Base-by-base conservation (phyloP, 92 coral and sea anemone genomes). In the Porites divaricata region DNA sequence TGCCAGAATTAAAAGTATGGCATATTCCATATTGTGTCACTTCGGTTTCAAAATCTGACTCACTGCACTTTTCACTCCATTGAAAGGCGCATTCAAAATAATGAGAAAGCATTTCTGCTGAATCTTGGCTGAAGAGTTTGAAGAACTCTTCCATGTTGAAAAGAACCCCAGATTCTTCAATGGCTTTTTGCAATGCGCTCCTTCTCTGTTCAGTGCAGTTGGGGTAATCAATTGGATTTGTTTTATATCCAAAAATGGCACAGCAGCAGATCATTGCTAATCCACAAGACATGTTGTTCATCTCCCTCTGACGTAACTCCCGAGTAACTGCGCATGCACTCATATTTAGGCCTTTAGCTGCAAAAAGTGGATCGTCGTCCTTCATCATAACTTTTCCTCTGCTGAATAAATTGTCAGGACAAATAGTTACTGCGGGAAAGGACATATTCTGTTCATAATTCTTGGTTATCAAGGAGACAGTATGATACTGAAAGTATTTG, bases 401-500 rank as follows among this genome's bases (percentile, higher is more conserved):
- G 62, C 70, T 24, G 12, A 89, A 54, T 11, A 56, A 17, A 58
- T 79, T 89, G 67, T 85, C 63, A 15, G 89, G 89, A 50, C 92
- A 89, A 58, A 89, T 85, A 26, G 85, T 77, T 22, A 88, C 85
- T 22, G 85, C 89, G 4, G 92, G 92, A 61, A 88, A 88, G 8
- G 52, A 81, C 17, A 89, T 45, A 0, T 74, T 56, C n/a, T 24
- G 9, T 24, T 35, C 10, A n/a, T 85, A 62, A 9, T 49, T 80
- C 45, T 77, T 85, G 17, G 72, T 80, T 9, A 85, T 61, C 6
- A 26, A 62, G 2, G 93, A 84, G 9, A 82, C 20, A 35, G 67
- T 61, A 3, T 89, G 83, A 45, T 64, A 59, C 7, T 74, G 19
- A 22, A 80, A 24, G 83, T 63, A 89, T 51, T 78, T 85, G 16